Evolutionary conservation across 2,888 invertebrate species (phyloP), one percentile per base, ranked within the genome.

Genomic region (Vanessa cardui): DNA sequence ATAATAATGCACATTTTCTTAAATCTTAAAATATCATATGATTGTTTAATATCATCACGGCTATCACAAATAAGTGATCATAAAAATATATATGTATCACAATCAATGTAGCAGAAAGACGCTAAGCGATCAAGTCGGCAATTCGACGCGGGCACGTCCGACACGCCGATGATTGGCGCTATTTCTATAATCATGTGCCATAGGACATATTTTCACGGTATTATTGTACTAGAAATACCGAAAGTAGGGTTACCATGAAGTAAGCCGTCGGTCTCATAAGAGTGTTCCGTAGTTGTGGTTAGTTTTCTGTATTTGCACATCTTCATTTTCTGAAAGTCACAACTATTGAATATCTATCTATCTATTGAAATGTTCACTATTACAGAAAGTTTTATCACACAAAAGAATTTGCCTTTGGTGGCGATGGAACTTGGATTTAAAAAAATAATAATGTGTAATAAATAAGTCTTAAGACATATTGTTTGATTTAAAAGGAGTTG

Each of bases 161-260:
- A 33, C 49, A 18, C 46, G 47, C 15, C n/a, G 46, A 61, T 69
- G 71, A 64, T 69, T 64, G 69, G 45, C 54, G 71, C 58, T 45
- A 71, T 71, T 71, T 69, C 64, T 66, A 69, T 62, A 71, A 69
- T 72, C 70, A 62, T 68, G 58, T 46, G 62, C 72, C 66, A 71
- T 70, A 65, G 66, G 72, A 72, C 66, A 72, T 64, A 70, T 70
- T 71, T 72, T 69, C 70, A 68, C 66, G 66, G 50, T 31, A 68
- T 70, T 72, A 66, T 71, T 71, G 66, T 68, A 58, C 63, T 69
- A 61, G 64, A 70, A 61, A 54, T 54, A 56, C 39, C 39, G 50
- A 18, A 7, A 21, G 54, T 71, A 56, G 52, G 61, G 44, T 49
- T 18, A 26, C 66, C 61, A 39, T 64, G 47, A 50, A 15, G 16